Evolutionary conservation across 1,140 invertebrate species (phyloP), one percentile per base, ranked within the genome.

Genomic region (Mesaphorura yosii): DNA sequence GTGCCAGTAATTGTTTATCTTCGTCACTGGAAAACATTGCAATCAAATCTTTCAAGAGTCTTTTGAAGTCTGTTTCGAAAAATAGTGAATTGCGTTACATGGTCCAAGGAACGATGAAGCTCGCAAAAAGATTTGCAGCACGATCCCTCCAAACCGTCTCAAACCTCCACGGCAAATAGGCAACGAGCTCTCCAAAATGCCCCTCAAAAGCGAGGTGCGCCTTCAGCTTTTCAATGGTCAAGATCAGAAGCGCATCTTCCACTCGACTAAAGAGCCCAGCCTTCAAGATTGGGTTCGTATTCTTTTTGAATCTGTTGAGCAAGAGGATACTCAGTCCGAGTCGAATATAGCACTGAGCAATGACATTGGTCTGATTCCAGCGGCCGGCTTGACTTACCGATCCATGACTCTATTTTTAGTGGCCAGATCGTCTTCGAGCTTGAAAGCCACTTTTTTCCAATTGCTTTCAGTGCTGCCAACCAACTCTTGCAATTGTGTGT

Each of bases 81-180:
- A 46, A 22, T 23, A 10, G 7, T 20, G 14, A 2, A 38, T 47
- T 0, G 15, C 51, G 51, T 53, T 47, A 62, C 60, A 59, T 37
- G 22, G 57, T 63, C 61, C 61, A 63, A 17, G 61, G 61, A n/a
- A 63, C 61, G 45, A 59, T 58, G 48, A 44, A 59, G 31, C 58
- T 55, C 23, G 48, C 48, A 34, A 63, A 63, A 3, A 63, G 45
- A 41, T 57, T 55, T 20, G 52, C 59, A n/a, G 61, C 61, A 25
- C 61, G 20, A 41, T 63, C 61, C 15, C 61, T 51, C 61, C 61
- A 63, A 22, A 51, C 55, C 1, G 61, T 60, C 56, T 63, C 57
- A 45, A 46, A 63, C 25, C 61, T n/a, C 61, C 61, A 63, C 0
- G 61, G 61, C 15, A 63, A 38, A 39, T 59, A 63, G 20, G 48